Evolutionary conservation across 2,888 invertebrate genomes (phyloP), one percentile per base, ranked within the genome.

Genomic region (Aporophyla nigra): DNA sequence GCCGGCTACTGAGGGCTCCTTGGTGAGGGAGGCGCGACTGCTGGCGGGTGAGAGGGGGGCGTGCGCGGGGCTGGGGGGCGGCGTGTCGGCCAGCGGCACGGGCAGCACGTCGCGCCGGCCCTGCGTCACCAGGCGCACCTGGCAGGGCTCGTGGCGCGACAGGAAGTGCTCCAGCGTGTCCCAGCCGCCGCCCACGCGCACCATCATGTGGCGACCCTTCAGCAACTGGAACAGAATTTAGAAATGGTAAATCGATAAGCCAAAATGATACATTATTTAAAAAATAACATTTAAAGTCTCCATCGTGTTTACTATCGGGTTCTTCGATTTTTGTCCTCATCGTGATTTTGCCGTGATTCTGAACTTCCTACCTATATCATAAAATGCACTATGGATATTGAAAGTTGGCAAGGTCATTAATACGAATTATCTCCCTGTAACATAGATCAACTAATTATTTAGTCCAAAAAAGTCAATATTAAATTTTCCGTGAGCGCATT

Each of bases 121-220:
- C 90, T 93, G 97, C 87, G 97, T 95, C 61, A 97, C 97, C 87
- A 97, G 96, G 90, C 97, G 97, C 95, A 98, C 98, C 97, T 98
- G 98, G 95, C 98, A 98, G 62, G 99, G 98, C 94, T 98, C 98
- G 96, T 99, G 98, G 83, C 98, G 98, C 89, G 98, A 97, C 92
- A 99, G 97, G 97, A 99, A 99, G 97, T 99, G 98, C 94, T 99
- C 99, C 93, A 99, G 96, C 27, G 99, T 99, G 96, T 99, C 99
- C 99, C 99, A 99, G 84, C 99, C 99, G 85, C 99, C 99, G 79
- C 99, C 99, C 70, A 99, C 99, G 90, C 99, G 97, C 76, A 99
- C 99, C 99, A 99, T 99, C 97, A 99, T 99, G 97, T 99, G 99
- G n/a, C 98, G 97, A 70, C 98, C 99, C 94, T 99, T 98, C 92